Conservation (phyloP, 2,797 vertebrate species). For the Anisognathus igniventris region DNA sequence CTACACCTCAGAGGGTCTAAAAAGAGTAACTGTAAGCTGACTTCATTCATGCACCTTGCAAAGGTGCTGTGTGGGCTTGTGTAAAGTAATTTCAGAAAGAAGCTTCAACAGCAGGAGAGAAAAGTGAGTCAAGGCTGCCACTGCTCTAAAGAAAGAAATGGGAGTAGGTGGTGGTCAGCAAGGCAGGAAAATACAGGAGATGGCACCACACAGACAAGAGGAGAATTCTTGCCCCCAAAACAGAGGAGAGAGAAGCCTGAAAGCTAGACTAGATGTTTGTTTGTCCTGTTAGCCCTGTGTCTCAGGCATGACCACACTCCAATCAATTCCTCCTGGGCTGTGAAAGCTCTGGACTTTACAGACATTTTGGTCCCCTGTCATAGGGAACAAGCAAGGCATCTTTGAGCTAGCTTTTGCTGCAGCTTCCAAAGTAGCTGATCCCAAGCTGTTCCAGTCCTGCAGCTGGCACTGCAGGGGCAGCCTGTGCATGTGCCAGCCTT, state of each 20-base stretch:
- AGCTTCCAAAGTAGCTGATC: neutral
- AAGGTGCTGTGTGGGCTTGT: neutral
- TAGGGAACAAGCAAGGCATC: neutral
- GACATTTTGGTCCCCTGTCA: neutral
- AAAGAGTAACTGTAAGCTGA: neutral
- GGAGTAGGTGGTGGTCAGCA: neutral
- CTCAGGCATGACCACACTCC: neutral
- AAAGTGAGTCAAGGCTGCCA: neutral
- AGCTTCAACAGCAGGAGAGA: neutral
- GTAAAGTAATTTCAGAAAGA: neutral
- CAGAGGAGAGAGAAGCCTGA: neutral
- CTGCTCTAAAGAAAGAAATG: neutral
- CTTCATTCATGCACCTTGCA: neutral
- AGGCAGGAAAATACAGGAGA: neutral
- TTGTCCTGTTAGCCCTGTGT: neutral
- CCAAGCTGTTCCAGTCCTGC: neutral
- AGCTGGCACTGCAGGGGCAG: neutral
- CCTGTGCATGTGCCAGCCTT: neutral
- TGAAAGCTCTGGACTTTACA: neutral
- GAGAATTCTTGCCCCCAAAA: neutral
- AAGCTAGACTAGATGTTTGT: neutral
- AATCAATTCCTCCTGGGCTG: neutral
- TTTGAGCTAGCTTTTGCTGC: neutral
- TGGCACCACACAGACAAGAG: neutral
- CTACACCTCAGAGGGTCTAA: neutral